A percentile compares a stretch with the other conserved stretches of the same genome.
phyloP scores from a whole-genome alignment of 2,888 invertebrate genomes.

The Agrotis puta region DNA sequence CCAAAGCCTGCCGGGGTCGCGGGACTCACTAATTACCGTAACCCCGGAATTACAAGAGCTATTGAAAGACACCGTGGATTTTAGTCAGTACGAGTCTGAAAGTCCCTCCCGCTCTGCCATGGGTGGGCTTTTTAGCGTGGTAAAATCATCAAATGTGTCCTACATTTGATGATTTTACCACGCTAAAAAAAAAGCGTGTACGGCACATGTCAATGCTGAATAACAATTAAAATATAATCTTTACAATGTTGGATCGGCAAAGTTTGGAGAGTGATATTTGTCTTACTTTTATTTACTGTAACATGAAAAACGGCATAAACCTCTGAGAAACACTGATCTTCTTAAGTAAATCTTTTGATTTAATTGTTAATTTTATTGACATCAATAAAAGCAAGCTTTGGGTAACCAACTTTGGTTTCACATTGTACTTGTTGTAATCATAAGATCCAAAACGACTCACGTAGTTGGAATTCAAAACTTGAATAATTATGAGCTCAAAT shows the following conservation, averaged over 20 bases:
- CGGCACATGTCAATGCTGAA: background rate
- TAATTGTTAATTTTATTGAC: background rate
- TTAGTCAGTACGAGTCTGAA: too few relatives aligned
- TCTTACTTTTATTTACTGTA: background rate
- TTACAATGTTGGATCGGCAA: background rate
- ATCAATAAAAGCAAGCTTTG: background rate
- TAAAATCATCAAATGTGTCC: too few relatives aligned
- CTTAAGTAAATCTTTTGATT: background rate
- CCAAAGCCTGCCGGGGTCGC: too few relatives aligned
- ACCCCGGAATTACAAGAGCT: too few relatives aligned
- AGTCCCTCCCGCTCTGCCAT: too few relatives aligned
- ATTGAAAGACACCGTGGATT: too few relatives aligned
- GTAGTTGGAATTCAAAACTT: constrained; percentile 43
- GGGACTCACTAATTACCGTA: too few relatives aligned
- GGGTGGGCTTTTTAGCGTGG: too few relatives aligned
- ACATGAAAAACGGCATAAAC: background rate
- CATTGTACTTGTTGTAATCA: background rate
- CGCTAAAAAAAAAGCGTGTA: too few relatives aligned
- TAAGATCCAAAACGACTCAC: constrained; percentile 22
- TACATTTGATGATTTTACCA: too few relatives aligned
- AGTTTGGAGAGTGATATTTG: too few relatives aligned
- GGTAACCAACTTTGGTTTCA: background rate
- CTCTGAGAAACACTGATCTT: background rate
- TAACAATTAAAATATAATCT: background rate
- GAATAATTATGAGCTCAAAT: constrained; percentile 48